phyloP scores from a whole-genome alignment of 2,888 invertebrate species.

The Bellardia pandia region DNA sequence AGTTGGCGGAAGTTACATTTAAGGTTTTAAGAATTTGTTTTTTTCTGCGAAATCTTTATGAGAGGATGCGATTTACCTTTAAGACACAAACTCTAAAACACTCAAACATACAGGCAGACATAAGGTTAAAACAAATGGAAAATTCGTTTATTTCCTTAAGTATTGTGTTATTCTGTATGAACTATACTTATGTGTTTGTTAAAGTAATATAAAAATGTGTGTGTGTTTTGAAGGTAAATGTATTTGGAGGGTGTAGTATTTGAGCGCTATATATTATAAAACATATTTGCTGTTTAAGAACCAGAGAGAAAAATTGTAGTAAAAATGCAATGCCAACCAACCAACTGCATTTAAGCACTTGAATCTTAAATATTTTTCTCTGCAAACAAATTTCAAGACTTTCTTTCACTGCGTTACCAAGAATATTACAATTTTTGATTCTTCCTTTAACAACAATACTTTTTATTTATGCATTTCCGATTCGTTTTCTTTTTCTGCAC shows the following conservation, averaged over 20 bases:
- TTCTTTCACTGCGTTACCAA: not conserved
- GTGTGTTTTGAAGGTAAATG: too few species aligned
- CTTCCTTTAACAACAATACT: not conserved
- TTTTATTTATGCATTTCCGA: not conserved
- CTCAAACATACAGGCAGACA: not conserved
- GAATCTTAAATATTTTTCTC: slow-evolving; percentile 2
- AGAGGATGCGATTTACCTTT: slow-evolving; percentile 25
- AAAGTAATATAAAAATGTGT: not conserved
- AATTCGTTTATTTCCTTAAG: not conserved
- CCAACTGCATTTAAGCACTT: slow-evolving; percentile 21
- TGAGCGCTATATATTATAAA: not conserved
- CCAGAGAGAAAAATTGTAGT: not conserved
- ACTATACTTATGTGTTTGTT: not conserved
- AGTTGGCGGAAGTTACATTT: slow-evolving; percentile 29
- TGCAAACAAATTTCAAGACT: not conserved
- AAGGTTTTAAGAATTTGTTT: slow-evolving; percentile 27
- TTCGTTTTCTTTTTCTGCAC: not conserved
- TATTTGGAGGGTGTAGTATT: not conserved
- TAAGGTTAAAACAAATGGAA: not conserved
- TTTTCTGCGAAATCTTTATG: slow-evolving; percentile 12
- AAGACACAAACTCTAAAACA: not conserved
- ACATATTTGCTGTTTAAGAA: slow-evolving; percentile 6
- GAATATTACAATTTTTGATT: slow-evolving; percentile 4
- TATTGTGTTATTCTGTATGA: not conserved
- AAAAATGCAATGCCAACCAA: not conserved